Evolutionary conservation across 2,797 vertebrate genomes (phyloP).

Genomic region (Myotis findleyi): DNA sequence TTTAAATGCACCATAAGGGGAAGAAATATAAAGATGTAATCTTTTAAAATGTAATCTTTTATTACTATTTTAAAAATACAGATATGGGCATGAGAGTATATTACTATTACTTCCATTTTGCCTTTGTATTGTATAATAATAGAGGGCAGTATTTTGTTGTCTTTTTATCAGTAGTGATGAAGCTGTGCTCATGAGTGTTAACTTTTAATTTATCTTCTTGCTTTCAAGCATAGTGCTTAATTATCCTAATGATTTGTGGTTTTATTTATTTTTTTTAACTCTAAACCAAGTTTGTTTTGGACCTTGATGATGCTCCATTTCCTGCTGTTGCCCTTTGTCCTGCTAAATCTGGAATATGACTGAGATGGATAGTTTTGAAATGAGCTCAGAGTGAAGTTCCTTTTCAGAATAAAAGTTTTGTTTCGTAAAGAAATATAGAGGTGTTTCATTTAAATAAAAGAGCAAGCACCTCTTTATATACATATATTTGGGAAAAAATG

Average conservation of each 20-base stretch:
- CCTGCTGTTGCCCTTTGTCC: conserved; percentile 80
- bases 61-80: conserved; percentile 18
- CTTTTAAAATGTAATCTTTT: conserved; percentile 46
- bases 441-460: conserved; percentile 57
- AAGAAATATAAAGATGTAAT: conserved; percentile 16
- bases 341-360: conserved; percentile 83
- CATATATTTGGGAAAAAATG: conserved; percentile 14
- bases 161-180: conserved; percentile 45
- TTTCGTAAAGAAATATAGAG: conserved; percentile 65
- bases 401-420: conserved; percentile 76
- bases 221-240: conserved; percentile 43
- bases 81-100: neutral
- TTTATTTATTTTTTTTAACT: neutral
- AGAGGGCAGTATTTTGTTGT: neutral
- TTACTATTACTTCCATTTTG: conserved; percentile 49
- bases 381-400: conserved; percentile 78
- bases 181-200: neutral
- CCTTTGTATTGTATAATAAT: neutral
- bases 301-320: conserved; percentile 76
- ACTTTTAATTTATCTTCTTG: conserved; percentile 45
- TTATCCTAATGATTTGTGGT: conserved; percentile 4
- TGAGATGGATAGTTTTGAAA: conserved; percentile 81
- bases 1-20: conserved; percentile 14
- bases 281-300: conserved; percentile 74
- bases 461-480: conserved; percentile 8